Base-by-base conservation (phyloP, 2,888 invertebrate genomes). In the Willowsia nigromaculata region DNA sequence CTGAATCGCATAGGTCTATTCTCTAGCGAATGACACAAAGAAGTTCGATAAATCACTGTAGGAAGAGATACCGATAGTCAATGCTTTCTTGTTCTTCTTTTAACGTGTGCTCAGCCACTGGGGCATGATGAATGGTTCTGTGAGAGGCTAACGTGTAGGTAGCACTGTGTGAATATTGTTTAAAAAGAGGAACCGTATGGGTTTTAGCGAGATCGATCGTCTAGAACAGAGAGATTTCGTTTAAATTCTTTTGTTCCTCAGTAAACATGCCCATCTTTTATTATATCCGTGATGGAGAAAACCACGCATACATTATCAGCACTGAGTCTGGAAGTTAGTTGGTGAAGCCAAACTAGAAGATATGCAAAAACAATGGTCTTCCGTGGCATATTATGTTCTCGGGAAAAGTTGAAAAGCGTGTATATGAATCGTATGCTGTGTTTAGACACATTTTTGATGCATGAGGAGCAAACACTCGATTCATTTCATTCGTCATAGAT, bases 21-120 rank as follows among this genome's bases (percentile, higher is more conserved):
- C 13, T 53, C 13, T 15, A 68, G 37, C 18, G 76, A 81, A 81
- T 81, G 82, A 65, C 65, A 65, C 22, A 27, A 82, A 27, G 25
- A 30, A 62, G 59, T 59, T 82, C 78, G 78, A 82, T 82, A 82
- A 82, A 82, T 82, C 82, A 82, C 82, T 65, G 47, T 15, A 82
- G 30, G 43, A 43, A 81, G 27, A 27, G 25, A 59, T 53, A 13
- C 2, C 15, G 11, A 50, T 50, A 18, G 53, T 18, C 6, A 11
- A 53, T 22, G 53, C 18, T 6, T 53, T 22, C 53, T 18, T 53
- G 53, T 13, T 25, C 40, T 40, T 18, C 53, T 25, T 62, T 43
- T 43, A 27, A 4, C 13, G 59, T 62, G 33, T 56, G 15, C 33
- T 56, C 65, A 62, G 65, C 82, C 82, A 65, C 62, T 43, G 62